Evolutionary conservation across 1,140 invertebrate species (phyloP).

Genomic region (Panagrolaimus sp.): DNA sequence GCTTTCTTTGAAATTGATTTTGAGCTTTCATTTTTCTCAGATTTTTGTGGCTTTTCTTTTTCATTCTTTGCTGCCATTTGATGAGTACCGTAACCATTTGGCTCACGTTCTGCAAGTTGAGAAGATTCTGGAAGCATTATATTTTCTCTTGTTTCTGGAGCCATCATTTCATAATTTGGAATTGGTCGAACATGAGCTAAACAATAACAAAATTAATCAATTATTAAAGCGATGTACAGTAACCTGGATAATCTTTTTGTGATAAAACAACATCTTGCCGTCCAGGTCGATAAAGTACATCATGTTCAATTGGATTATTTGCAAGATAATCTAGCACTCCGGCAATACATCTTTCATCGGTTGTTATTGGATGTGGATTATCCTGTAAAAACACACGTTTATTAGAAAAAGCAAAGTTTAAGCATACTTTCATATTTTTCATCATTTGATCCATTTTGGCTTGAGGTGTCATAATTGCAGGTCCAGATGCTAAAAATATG

Average conservation of each 20-base stretch:
- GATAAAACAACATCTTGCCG: neutral
- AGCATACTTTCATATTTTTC: slow-evolving; percentile 1
- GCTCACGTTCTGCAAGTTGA: too few relatives aligned
- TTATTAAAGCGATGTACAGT: too few relatives aligned
- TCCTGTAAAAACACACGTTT: neutral
- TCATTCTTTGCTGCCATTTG: too few relatives aligned
- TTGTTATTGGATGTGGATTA: slow-evolving; percentile 1
- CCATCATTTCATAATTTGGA: too few relatives aligned
- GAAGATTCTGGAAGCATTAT: too few relatives aligned
- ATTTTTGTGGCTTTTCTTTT: too few relatives aligned
- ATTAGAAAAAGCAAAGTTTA: neutral
- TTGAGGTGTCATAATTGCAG: slow-evolving; percentile 2
- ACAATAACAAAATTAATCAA: too few relatives aligned
- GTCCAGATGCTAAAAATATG: neutral
- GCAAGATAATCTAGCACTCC: neutral
- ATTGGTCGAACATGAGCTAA: too few relatives aligned
- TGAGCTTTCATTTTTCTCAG: too few relatives aligned
- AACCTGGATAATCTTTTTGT: neutral
- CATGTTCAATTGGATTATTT: slow-evolving; percentile 6
- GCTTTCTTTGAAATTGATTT: too few relatives aligned
- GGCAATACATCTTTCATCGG: slow-evolving; percentile 1
- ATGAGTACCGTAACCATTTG: too few relatives aligned
- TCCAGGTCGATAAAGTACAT: slow-evolving; percentile 4
- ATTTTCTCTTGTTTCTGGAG: too few relatives aligned
- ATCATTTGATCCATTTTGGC: neutral